These are phyloP conservation scores for Piliocolobus tephrosceles DNA, from an alignment of 2,113 vertebrate species.

Conservation along the genomic window DNA sequence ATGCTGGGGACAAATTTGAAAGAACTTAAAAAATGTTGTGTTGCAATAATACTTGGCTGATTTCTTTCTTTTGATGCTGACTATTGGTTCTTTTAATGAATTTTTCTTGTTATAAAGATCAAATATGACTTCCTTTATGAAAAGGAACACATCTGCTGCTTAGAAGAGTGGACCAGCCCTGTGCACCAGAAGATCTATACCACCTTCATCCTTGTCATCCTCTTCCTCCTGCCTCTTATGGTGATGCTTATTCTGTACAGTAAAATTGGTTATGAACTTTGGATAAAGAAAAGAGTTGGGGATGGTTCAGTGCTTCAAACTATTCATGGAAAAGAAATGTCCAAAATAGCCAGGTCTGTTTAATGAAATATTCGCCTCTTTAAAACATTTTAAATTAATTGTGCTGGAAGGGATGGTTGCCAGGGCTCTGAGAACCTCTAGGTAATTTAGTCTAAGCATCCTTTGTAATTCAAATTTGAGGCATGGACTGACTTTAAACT, in stretches of 20 bases:
- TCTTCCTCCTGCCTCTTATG: slow-evolving; percentile 84
- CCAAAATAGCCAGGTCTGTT: slow-evolving; percentile 85
- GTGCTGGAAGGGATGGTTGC: neutral
- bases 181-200: slow-evolving; percentile 83
- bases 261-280: slow-evolving; percentile 85
- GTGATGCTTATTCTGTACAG: slow-evolving; percentile 84
- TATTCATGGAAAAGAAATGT: slow-evolving; percentile 84
- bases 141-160: slow-evolving; percentile 82
- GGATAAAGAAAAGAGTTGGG: slow-evolving; percentile 86
- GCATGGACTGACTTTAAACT: neutral
- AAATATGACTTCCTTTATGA: slow-evolving; percentile 87
- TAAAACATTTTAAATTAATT: neutral
- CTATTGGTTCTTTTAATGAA: neutral
- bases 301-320: slow-evolving; percentile 83
- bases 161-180: slow-evolving; percentile 84
- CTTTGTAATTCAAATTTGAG: neutral
- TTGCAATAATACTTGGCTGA: accelerated
- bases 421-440: neutral
- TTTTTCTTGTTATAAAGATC: slow-evolving; percentile 77
- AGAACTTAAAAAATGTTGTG: neutral
- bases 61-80: neutral
- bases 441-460: neutral
- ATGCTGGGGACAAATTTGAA: neutral
- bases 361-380: neutral
- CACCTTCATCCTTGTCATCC: slow-evolving; percentile 82